Evolutionary conservation across 2,797 vertebrate genomes (phyloP).

Genomic region (Acropternis orthonyx): DNA sequence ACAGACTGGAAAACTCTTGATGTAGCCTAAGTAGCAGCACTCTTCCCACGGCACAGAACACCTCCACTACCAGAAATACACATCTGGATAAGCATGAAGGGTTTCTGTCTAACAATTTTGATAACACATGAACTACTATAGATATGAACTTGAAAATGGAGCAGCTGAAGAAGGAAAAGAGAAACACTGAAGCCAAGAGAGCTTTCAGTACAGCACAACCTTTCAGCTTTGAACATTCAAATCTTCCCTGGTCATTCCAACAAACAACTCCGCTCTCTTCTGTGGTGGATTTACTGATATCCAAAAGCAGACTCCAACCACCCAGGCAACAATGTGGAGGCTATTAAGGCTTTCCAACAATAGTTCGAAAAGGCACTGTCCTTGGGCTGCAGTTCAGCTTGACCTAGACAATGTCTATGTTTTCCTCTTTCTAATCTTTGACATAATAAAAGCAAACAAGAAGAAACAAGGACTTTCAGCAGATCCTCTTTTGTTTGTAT

Average conservation of each 20-base stretch:
- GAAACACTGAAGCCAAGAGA: not conserved
- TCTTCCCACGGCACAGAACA: not conserved
- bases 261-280: not conserved
- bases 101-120: not conserved
- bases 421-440: constrained; percentile 37
- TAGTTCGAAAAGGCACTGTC: not conserved
- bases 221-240: not conserved
- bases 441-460: constrained; percentile 53
- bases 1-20: not conserved
- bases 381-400: constrained; percentile 21
- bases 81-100: not conserved
- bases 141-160: not conserved
- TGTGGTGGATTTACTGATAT: not conserved
- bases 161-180: not conserved
- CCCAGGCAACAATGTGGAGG: not conserved
- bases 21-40: not conserved
- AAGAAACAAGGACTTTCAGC: constrained; percentile 28
- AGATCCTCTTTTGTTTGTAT: constrained; percentile 38
- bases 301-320: not conserved
- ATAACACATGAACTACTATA: not conserved
- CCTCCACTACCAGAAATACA: not conserved
- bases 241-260: not conserved
- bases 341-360: constrained; percentile 2
- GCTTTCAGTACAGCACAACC: not conserved
- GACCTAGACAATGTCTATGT: constrained; percentile 9